Evolutionary conservation across 2,797 vertebrate genomes (phyloP).

Genomic region (Cryptoprocta ferox): DNA sequence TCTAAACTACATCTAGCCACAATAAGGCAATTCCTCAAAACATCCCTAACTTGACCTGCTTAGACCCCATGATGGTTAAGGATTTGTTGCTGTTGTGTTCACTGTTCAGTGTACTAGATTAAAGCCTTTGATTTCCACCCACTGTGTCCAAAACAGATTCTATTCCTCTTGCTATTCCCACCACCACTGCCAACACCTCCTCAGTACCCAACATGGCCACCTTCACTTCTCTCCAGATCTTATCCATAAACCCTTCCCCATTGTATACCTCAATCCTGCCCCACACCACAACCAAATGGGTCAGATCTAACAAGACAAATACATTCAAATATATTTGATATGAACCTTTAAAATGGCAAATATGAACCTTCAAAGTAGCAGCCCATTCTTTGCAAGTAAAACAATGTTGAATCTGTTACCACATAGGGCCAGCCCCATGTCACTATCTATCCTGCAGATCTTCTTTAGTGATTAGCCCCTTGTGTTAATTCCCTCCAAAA

Average conservation of each 20-base stretch:
- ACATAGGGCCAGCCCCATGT: background rate
- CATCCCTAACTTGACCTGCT: background rate
- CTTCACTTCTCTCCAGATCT: background rate
- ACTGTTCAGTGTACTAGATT: background rate
- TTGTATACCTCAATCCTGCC: background rate
- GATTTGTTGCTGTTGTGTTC: background rate
- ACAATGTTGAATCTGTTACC: background rate
- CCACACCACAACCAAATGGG: background rate
- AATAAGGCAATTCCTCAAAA: background rate
- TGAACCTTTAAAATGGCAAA: background rate
- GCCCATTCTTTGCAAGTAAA: background rate
- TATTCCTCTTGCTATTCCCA: background rate
- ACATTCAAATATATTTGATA: background rate
- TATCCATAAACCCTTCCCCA: background rate
- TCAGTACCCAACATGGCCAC: background rate
- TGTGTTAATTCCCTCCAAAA: background rate
- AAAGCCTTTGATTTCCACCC: background rate
- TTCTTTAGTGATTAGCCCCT: too few species aligned
- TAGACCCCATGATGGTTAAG: background rate
- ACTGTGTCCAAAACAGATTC: background rate
- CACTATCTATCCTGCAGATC: background rate
- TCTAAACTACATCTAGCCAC: background rate
- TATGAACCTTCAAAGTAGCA: background rate
- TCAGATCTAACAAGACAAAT: background rate
- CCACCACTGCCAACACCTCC: too few species aligned